Conservation (phyloP, 1,140 invertebrate species). For the Frieseomelitta varia region DNA sequence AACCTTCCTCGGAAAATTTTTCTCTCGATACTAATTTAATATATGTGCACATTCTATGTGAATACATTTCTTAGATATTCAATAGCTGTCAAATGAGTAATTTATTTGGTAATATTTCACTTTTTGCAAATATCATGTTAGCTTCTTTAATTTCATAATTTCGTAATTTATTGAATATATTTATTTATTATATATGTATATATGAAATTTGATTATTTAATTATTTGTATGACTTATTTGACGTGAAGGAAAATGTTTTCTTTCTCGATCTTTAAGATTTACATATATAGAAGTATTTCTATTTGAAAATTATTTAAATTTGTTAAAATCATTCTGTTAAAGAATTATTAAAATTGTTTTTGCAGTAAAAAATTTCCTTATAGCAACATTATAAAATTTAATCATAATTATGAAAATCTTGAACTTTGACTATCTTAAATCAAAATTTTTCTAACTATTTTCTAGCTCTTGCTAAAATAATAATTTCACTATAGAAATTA, state of each 20-base stretch:
- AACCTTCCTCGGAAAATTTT: not conserved
- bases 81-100: not conserved
- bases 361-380: too few species aligned
- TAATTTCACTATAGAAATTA: not conserved
- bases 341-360: too few species aligned
- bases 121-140: not conserved
- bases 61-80: not conserved
- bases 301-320: too few species aligned
- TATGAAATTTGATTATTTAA: not conserved
- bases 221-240: not conserved
- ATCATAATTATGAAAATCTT: too few species aligned
- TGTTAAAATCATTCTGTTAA: too few species aligned
- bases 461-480: not conserved
- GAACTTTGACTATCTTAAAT: too few species aligned
- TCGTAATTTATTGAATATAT: not conserved
- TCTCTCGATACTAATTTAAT: not conserved
- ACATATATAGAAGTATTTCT: too few species aligned
- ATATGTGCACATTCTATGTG: too few species aligned
- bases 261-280: not conserved
- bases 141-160: not conserved
- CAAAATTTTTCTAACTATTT: not conserved
- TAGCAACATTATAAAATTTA: too few species aligned
- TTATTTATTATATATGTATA: too few species aligned
- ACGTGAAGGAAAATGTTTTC: not conserved
- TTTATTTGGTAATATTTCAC: not conserved